Percentiles rank a stretch among this genome's conserved stretches.
phyloP scores from a whole-genome alignment of 2,888 invertebrate species.

The Spatulosminthurus flaviceps region DNA sequence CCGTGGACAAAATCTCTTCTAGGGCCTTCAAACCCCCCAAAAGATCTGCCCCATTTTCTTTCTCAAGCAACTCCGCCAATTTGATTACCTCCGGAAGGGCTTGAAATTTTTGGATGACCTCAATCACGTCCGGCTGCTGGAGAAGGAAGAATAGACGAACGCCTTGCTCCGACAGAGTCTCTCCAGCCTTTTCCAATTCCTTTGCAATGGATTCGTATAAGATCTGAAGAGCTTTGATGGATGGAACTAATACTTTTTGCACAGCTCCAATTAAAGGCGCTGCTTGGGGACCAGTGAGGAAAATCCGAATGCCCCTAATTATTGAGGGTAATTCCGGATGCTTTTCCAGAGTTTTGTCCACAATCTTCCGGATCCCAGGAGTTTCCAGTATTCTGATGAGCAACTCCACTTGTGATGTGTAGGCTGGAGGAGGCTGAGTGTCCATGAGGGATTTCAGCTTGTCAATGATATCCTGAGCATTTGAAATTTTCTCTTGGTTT shows the following conservation, averaged over 20 bases:
- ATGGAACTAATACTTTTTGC: background rate
- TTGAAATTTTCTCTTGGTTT: background rate
- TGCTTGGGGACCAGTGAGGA: background rate
- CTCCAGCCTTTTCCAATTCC: background rate
- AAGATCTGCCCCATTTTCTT: background rate
- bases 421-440: background rate
- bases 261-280: background rate
- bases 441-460: background rate
- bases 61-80: no score
- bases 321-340: constrained; percentile 18
- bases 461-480: constrained; percentile 20
- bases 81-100: constrained; percentile 14
- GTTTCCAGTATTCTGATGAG: background rate
- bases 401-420: background rate
- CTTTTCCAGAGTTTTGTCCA: background rate
- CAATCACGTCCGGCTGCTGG: constrained; percentile 22
- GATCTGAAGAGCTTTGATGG: background rate
- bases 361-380: background rate
- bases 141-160: constrained; percentile 15
- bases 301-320: background rate
- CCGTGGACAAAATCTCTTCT: background rate
- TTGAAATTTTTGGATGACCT: constrained; percentile 22
- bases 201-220: background rate
- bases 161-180: constrained; percentile 3
- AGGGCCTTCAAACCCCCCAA: background rate